Conservation (phyloP, 2,797 vertebrate genomes). For the Acestrorhynchus altus region DNA sequence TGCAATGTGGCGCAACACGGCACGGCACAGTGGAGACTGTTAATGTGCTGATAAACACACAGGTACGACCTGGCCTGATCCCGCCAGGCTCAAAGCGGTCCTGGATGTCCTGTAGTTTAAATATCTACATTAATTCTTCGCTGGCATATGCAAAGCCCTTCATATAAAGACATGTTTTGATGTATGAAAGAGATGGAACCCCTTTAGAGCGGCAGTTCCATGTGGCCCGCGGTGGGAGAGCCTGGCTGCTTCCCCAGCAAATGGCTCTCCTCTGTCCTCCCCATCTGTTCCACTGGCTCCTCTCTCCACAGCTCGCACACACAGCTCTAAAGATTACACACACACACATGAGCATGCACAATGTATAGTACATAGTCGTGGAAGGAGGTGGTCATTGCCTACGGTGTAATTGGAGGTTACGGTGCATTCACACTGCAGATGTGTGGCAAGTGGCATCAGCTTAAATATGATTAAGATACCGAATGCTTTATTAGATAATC, state of each 20-base stretch:
- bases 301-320: slow-evolving; percentile 41
- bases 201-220: slow-evolving; percentile 48
- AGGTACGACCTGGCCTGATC: background rate
- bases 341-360: background rate
- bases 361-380: background rate
- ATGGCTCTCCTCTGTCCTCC: slow-evolving; percentile 54
- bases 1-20: background rate
- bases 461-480: slow-evolving; percentile 2
- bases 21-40: background rate
- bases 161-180: slow-evolving; percentile 44
- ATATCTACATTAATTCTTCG: slow-evolving; percentile 38
- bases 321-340: background rate
- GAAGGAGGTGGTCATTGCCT: background rate
- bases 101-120: slow-evolving; percentile 18
- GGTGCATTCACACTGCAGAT: background rate
- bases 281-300: slow-evolving; percentile 61
- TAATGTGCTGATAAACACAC: slow-evolving; percentile 1
- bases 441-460: background rate
- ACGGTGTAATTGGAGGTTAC: background rate
- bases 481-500: background rate
- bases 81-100: background rate
- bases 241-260: slow-evolving; percentile 61
- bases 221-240: slow-evolving; percentile 46
- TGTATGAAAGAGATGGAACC: slow-evolving; percentile 36
- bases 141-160: slow-evolving; percentile 42